phyloP scores from a whole-genome alignment of 2,113 vertebrate species.

The Symphodus melops region DNA sequence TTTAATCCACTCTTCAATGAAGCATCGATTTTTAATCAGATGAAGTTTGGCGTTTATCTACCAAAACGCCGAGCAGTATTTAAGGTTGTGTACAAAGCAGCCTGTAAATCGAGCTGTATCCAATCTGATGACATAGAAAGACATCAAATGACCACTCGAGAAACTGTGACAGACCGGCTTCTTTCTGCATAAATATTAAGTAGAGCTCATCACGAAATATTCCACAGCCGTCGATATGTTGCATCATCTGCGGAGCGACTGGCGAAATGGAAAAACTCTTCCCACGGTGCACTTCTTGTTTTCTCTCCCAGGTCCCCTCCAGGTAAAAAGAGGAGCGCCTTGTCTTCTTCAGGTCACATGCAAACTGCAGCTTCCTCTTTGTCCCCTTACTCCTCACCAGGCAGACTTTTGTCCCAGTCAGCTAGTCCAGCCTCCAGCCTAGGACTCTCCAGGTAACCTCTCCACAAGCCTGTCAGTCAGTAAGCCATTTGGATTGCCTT shows the following conservation, averaged over 20 bases:
- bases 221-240: constrained; percentile 2
- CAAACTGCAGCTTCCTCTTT: constrained; percentile 83
- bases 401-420: constrained; percentile 87
- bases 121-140: neutral
- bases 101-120: neutral
- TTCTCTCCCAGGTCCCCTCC: constrained; percentile 82
- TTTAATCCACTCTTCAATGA: neutral
- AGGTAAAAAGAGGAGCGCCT: constrained; percentile 86
- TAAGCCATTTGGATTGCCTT: neutral
- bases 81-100: neutral
- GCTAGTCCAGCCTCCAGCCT: constrained; percentile 93
- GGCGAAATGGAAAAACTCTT: constrained; percentile 7
- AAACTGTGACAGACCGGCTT: neutral
- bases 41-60: neutral
- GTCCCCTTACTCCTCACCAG: constrained; percentile 83
- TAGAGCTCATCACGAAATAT: neutral
- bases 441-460: constrained; percentile 89
- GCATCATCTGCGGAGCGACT: neutral
- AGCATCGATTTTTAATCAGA: neutral
- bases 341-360: constrained; percentile 70
- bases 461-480: constrained; percentile 8
- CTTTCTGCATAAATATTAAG: constrained; percentile 14
- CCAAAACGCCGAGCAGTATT: no score
- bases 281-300: neutral
- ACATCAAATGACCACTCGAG: neutral